Conservation (phyloP, 2,113 vertebrate species). For the Sander lucioperca region DNA sequence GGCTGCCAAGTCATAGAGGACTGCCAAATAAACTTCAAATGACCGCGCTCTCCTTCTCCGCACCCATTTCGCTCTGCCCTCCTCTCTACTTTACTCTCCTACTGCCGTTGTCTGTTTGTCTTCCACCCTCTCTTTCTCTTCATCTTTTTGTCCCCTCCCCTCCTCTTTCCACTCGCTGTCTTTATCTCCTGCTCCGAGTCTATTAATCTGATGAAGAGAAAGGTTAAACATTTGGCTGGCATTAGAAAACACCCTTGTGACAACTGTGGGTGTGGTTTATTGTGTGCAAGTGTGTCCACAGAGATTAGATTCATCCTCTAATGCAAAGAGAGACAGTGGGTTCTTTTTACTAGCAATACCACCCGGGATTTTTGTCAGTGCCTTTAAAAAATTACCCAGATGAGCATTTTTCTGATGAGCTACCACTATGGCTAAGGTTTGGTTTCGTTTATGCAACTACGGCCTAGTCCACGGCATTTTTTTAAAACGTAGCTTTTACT, state of each 20-base stretch:
- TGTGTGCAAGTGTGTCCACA: constrained; percentile 23
- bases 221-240: constrained; percentile 72
- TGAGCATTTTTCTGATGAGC: background rate
- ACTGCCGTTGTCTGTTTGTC: constrained; percentile 21
- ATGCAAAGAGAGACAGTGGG: constrained; percentile 49
- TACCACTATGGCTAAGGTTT: background rate
- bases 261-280: constrained; percentile 38
- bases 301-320: constrained; percentile 46
- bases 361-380: constrained; percentile 18
- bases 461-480: no score
- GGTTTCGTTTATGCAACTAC: background rate
- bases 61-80: constrained; percentile 6
- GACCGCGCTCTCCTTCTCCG: constrained; percentile 60
- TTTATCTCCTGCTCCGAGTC: constrained; percentile 48
- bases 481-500: no score
- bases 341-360: constrained; percentile 43
- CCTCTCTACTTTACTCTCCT: constrained; percentile 16
- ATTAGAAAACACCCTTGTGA: constrained; percentile 56
- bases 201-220: constrained; percentile 65
- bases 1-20: constrained; percentile 73
- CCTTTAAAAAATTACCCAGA: background rate
- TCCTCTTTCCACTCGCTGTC: constrained; percentile 18
- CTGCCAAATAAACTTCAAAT: constrained; percentile 78
- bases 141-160: constrained; percentile 17
- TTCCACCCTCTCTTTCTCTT: background rate